phyloP scores from a whole-genome alignment of 2,797 vertebrate genomes.

The Karalla daura region DNA sequence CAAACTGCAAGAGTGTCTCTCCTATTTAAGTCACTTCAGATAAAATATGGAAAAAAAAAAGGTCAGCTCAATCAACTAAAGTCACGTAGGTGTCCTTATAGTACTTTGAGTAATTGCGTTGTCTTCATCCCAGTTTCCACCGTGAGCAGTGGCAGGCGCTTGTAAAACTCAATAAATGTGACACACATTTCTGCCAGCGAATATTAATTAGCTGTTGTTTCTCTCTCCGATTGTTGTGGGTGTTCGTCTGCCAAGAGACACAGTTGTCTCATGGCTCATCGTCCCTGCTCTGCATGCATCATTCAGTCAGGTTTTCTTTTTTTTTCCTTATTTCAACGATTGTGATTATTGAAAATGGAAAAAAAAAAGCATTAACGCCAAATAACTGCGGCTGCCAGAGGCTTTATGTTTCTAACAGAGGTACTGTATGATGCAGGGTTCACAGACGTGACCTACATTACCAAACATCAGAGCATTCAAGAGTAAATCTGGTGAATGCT shows the following conservation, averaged over 20 bases:
- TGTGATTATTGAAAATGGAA: constrained; percentile 39
- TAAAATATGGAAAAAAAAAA: no score
- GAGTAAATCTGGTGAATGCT: constrained; percentile 53
- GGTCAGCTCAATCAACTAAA: no score
- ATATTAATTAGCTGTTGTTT: constrained; percentile 78
- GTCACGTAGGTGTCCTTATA: constrained; percentile 18
- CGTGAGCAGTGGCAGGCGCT: constrained; percentile 25
- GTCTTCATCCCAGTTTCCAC: constrained; percentile 52
- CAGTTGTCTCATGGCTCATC: constrained; percentile 59
- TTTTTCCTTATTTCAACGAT: constrained; percentile 45
- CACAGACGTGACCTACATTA: constrained; percentile 64
- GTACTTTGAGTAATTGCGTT: constrained; percentile 23
- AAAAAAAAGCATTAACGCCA: constrained; percentile 43
- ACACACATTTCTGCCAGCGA: constrained; percentile 65
- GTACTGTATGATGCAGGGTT: constrained; percentile 49
- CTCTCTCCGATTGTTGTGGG: constrained; percentile 62
- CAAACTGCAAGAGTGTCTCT: no score
- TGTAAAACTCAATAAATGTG: constrained; percentile 64
- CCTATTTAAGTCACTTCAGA: no score
- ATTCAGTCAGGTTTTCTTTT: constrained; percentile 63
- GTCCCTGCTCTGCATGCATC: constrained; percentile 48
- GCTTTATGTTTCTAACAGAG: constrained; percentile 37
- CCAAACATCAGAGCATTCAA: constrained; percentile 46
- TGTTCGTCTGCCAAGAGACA: constrained; percentile 67
- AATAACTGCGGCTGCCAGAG: constrained; percentile 43